Base-by-base conservation (phyloP, 2,888 invertebrate species). In the Lasioglossum figueresi region DNA sequence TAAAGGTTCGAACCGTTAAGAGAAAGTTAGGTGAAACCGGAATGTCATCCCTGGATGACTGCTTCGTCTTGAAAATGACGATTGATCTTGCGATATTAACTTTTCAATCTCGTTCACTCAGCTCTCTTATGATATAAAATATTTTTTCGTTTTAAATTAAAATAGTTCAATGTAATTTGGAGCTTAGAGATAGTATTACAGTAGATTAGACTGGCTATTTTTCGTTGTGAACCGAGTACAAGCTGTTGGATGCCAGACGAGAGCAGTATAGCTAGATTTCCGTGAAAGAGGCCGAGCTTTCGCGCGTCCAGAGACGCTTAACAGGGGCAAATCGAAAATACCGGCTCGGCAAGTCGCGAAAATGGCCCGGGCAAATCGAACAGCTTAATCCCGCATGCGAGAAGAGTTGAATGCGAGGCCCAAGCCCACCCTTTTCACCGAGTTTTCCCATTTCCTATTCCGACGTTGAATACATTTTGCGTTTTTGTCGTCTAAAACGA, bases 381-480 rank as follows among this genome's bases (percentile, higher is more conserved):
- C 82, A 87, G 90, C 90, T 92, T 91, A 91, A 92, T 92, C 91
- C 92, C 80, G 87, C 87, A 90, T 91, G 85, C 89, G 88, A 83
- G 85, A 90, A 91, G 88, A 91, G 90, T 90, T 90, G 89, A 88
- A 91, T 91, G 87, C 89, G 84, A 85, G 80, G 79, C 68, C 81
- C 72, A 76, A 78, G 80, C 87, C 84, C 84, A 84, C 70, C 81
- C 83, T 87, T 87, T 87, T 52, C 88, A 86, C 88, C 66, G 84
- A 85, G 91, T 88, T 91, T 89, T 88, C 80, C 91, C 88, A 90
- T 91, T 92, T 92, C 88, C 88, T 83, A 72, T 80, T 74, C 70
- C 76, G 71, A 23, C 82, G 59, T 83, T 84, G 86, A 91, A 91
- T 89, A 88, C 87, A 88, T 88, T 90, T 88, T 81, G 80, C 84